phyloP scores from a whole-genome alignment of 2,888 invertebrate species.

The Chymomyza procnemis region DNA sequence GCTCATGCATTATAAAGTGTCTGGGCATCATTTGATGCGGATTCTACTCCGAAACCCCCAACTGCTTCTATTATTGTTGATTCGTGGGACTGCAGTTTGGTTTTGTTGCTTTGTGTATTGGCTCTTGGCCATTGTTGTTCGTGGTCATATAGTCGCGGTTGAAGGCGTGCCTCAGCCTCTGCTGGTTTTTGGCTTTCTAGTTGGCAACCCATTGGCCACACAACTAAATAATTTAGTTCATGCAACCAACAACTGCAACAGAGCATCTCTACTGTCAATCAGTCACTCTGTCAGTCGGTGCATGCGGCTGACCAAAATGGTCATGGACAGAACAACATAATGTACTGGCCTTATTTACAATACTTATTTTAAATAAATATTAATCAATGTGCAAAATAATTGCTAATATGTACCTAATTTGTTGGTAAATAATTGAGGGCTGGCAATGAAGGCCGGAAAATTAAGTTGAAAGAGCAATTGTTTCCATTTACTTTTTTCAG shows the following conservation, averaged over 20 bases:
- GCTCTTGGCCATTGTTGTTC: not conserved
- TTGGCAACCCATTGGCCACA: conserved; percentile 30
- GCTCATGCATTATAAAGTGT: conserved; percentile 73
- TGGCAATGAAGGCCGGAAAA: too few species aligned
- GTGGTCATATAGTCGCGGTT: not conserved
- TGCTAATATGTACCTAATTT: not conserved
- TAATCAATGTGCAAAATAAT: not conserved
- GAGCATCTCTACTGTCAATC: not conserved
- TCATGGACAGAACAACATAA: not conserved
- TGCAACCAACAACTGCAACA: conserved; percentile 27
- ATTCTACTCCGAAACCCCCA: not conserved
- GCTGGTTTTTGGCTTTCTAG: not conserved
- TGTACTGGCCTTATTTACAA: not conserved
- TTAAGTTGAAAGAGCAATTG: too few species aligned
- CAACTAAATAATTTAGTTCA: conserved; percentile 71
- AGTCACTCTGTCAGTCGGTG: not conserved
- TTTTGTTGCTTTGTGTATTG: not conserved
- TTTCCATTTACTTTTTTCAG: too few species aligned
- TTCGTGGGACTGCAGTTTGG: not conserved
- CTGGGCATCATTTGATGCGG: conserved; percentile 66
- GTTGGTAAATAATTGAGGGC: too few species aligned
- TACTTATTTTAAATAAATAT: not conserved
- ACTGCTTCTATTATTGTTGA: not conserved
- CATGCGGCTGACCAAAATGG: not conserved
- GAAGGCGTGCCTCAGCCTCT: not conserved